Base-by-base conservation (phyloP, 2,888 invertebrate genomes). In the Gastrophysa polygoni region DNA sequence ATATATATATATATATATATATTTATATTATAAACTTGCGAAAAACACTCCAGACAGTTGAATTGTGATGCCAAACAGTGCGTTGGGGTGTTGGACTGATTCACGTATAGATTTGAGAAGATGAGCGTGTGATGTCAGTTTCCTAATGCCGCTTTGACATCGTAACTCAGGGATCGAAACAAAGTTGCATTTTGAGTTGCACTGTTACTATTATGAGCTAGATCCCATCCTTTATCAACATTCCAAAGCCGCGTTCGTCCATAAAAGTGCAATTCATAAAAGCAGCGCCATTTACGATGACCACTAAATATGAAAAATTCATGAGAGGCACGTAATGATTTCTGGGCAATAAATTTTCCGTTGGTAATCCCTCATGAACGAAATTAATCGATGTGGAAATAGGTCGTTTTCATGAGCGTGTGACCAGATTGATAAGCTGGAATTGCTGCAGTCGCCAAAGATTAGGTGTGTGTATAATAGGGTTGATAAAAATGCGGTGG, bases 261-360 rank as follows among this genome's bases (percentile, higher is more conserved):
- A 59, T 59, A 63, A 63, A 63, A 59, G 51, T 50, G 56, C 63
- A 63, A 57, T 63, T 56, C 57, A 59, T 56, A 57, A 59, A 56
- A 59, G 54, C 43, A 48, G 63, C 60, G 63, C 57, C 64, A 47
- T 67, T 64, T 64, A 67, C 62, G 67, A 67, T 67, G 64, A 64
- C 61, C 58, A 54, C 62, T 60, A 67, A 64, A 65, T 61, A 68
- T 66, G 68, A 68, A 68, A 68, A 64, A 61, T 63, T 62, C 65
- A 66, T 66, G 68, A 48, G 62, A 58, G 59, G 64, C 68, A 68
- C 68, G 68, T 68, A 64, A 49, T 63, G 65, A 65, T 63, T 59
- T 60, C 63, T 61, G 61, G 51, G 60, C 61, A 51, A 60, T 63
- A 61, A 65, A 67, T 63, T 38, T 38, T 59, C 58, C 57, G 29